Conservation (phyloP, 1,140 invertebrate species). For the Ganaspis sp. region DNA sequence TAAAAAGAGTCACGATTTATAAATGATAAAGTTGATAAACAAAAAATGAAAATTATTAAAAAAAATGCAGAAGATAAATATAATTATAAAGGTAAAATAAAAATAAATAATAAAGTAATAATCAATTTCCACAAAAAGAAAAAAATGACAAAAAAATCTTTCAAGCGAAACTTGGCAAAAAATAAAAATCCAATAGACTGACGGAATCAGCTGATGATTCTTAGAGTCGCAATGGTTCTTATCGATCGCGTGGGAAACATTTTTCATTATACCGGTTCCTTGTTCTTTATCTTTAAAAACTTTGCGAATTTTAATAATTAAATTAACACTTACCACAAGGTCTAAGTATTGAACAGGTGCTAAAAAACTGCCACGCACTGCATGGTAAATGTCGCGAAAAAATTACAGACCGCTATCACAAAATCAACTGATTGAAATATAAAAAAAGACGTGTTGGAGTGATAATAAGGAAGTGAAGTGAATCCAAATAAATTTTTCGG, state of each 20-base stretch:
- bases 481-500: conserved; percentile 32
- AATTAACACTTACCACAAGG: conserved; percentile 63
- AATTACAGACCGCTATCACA: conserved; percentile 8
- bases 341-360: conserved; percentile 60
- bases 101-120: no score
- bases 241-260: conserved; percentile 55
- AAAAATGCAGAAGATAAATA: no score
- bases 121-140: no score
- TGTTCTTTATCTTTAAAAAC: conserved; percentile 32
- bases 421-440: neutral
- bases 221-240: conserved; percentile 52
- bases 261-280: conserved; percentile 27
- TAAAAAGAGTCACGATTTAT: no score
- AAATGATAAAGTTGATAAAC: no score
- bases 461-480: conserved; percentile 17
- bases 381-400: conserved; percentile 59
- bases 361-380: conserved; percentile 69
- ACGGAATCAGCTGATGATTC: conserved; percentile 39
- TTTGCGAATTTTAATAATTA: conserved; percentile 16
- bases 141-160: no score
- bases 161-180: no score
- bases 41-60: no score
- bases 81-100: no score
- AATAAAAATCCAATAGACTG: no score
- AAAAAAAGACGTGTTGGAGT: neutral